A percentile compares a stretch with the other conserved stretches of the same genome.
These are phyloP conservation scores for Linnaemya tessellans DNA, from an alignment of 2,888 invertebrate genomes.

Conservation along the genomic window DNA sequence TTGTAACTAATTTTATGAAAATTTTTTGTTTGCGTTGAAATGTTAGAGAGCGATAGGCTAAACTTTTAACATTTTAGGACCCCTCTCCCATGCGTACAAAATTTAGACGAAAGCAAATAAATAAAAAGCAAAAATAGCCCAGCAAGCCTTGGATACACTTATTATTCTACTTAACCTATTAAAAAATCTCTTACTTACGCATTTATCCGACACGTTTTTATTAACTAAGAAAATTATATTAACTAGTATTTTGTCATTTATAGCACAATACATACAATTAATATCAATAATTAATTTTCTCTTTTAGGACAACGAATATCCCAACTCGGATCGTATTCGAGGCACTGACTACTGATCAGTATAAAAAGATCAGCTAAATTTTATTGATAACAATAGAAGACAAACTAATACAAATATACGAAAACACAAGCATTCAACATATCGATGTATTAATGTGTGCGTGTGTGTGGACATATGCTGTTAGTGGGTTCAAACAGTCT, in stretches of 20 bases:
- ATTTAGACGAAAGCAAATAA: too few relatives aligned
- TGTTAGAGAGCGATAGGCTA: too few relatives aligned
- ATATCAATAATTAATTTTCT: constrained; percentile 1
- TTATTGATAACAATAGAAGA: constrained; percentile 63
- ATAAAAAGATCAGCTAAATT: constrained; percentile 53
- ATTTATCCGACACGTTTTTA: too few relatives aligned
- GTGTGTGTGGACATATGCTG: constrained; percentile 31
- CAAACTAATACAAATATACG: constrained; percentile 50
- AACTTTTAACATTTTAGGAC: too few relatives aligned
- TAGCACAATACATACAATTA: background rate
- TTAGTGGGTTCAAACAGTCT: constrained; percentile 7
- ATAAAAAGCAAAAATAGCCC: too few relatives aligned
- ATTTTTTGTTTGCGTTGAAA: too few relatives aligned
- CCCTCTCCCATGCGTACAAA: too few relatives aligned
- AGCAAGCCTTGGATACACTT: too few relatives aligned
- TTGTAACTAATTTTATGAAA: too few relatives aligned
- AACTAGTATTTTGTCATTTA: background rate
- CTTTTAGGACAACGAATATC: constrained; percentile 78
- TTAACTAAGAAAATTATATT: too few relatives aligned
- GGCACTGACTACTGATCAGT: constrained; percentile 78
- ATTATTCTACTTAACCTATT: too few relatives aligned
- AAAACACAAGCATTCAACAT: constrained; percentile 52
- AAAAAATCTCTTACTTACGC: too few relatives aligned
- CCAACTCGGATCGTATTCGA: constrained; percentile 75
- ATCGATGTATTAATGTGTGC: constrained; percentile 47